These are phyloP conservation scores for Mixornis gularis DNA, from an alignment of 2,113 vertebrate species.

Conservation along the genomic window DNA sequence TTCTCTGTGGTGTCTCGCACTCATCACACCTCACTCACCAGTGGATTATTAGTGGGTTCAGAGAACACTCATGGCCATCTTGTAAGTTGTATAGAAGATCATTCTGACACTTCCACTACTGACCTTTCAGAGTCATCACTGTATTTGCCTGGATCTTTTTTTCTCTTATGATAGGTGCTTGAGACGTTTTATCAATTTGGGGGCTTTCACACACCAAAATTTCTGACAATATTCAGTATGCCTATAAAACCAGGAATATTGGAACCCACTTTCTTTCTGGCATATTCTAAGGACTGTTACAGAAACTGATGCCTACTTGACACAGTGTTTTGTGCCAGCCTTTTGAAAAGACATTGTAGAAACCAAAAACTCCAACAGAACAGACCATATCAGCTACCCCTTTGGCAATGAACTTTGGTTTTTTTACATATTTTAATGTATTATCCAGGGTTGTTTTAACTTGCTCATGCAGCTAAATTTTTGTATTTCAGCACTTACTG, in stretches of 20 bases:
- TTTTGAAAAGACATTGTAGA: neutral
- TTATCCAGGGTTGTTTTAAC: neutral
- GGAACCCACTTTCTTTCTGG: neutral
- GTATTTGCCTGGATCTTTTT: neutral
- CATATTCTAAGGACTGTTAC: neutral
- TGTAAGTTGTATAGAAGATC: neutral
- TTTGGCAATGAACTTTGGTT: neutral
- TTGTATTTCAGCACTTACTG: neutral
- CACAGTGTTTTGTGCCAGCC: neutral
- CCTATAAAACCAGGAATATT: neutral
- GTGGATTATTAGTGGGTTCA: neutral
- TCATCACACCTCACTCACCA: neutral
- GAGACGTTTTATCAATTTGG: neutral
- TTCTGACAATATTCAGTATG: neutral
- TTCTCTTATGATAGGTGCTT: neutral
- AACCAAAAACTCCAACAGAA: neutral
- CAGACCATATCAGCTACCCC: fast-evolving
- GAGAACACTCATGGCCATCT: neutral
- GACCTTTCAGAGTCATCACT: neutral
- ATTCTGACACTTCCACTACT: neutral
- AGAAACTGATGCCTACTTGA: neutral
- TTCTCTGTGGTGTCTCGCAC: neutral
- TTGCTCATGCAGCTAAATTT: neutral
- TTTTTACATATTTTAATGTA: neutral
- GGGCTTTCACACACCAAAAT: neutral